Base-by-base conservation (phyloP, 2,113 vertebrate species). In the Tachycineta bicolor region DNA sequence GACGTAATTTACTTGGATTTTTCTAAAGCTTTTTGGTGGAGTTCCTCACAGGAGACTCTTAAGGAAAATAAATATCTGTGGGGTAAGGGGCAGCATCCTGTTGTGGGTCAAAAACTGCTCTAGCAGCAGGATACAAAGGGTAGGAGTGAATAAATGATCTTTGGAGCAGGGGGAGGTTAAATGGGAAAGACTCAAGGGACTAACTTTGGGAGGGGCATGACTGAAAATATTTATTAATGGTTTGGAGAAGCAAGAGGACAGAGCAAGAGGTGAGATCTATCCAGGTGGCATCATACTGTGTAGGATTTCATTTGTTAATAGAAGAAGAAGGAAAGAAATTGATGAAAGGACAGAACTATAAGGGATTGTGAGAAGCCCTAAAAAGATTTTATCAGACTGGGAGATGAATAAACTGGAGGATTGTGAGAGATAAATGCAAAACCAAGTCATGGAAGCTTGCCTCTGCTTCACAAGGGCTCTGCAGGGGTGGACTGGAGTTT, bases 81-180 rank as follows among this genome's bases (percentile, higher is more conserved):
- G 91, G 89, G 88, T 94, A 93, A 93, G 93, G 91, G 97, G 70
- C 95, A 95, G 88, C 81, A 79, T 95, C 95, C 96, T 96, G 94
- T 94, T 93, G 93, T 84, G 91, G 94, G 94, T 96, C 95, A 96
- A 94, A 96, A 95, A 81, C 82, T 67, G 75, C 77, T 88, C 9
- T 2, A 69, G 73, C 20, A 2, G 69, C 0, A 0, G 71, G 90
- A 90, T 95, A 93, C 69, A 90, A 95, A 95, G 83, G 53, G 33
- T 67, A 81, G 83, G 71, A 92, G 62, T 83, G 89, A 87, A 91
- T 69, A 79, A 95, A 90, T 68, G 81, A 59, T 90, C 55, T 64
- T 65, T 39, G 52, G 89, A 85, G 64, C 56, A 92, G 44, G 13
- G 55, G n/a, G 76, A 91, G 94, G 93, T 95, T 87, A 97, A 91